Percentiles rank a stretch among this genome's conserved stretches.
phyloP scores from a whole-genome alignment of 2,888 invertebrate species.

The Drosophila sordidapex region DNA sequence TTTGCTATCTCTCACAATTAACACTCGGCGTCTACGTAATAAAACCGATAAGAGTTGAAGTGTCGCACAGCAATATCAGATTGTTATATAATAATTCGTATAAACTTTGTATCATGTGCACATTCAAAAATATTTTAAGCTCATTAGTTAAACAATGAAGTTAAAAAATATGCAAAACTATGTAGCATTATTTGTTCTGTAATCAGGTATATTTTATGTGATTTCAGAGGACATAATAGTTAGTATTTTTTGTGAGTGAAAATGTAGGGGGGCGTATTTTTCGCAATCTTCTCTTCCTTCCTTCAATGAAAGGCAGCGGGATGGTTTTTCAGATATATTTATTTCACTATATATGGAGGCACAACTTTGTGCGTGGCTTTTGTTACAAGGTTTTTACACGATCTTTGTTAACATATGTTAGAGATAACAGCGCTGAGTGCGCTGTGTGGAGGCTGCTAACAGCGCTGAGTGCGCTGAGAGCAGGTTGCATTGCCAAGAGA shows the following conservation, averaged over 20 bases:
- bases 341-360: too few species aligned
- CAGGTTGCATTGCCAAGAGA: too few species aligned
- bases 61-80: conserved; percentile 31
- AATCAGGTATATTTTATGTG: background rate
- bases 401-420: too few species aligned
- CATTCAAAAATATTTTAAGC: background rate
- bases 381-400: too few species aligned
- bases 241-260: background rate
- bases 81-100: background rate
- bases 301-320: too few species aligned
- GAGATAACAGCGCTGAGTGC: too few species aligned
- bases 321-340: too few species aligned
- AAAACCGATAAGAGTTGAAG: conserved; percentile 33
- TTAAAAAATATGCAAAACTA: background rate
- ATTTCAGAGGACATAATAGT: background rate
- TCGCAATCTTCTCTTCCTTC: too few species aligned
- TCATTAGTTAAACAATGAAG: background rate
- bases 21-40: conserved; percentile 24
- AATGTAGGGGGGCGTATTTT: too few species aligned
- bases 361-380: too few species aligned
- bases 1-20: conserved; percentile 34
- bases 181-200: background rate
- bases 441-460: too few species aligned
- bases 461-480: too few species aligned
- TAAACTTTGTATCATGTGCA: conserved; percentile 8